A percentile compares a stretch with the other conserved stretches of the same genome.
Evolutionary conservation across 1,140 invertebrate genomes (phyloP).

Genomic region (Archegozetes longisetosus): DNA sequence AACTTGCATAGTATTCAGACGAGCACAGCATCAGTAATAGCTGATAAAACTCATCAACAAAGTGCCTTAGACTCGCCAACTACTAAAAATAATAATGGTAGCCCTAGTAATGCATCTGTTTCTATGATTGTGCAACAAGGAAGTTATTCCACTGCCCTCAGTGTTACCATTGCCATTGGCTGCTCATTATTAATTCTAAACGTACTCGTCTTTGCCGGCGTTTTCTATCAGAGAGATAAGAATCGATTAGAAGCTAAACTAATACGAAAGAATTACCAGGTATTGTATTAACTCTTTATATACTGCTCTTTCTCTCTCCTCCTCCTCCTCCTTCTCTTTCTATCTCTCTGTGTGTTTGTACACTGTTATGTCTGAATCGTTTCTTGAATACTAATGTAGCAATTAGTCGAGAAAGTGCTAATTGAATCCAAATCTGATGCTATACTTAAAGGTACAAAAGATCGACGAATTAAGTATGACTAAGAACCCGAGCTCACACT

Average conservation of each 20-base stretch:
- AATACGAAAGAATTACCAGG: constrained; percentile 45
- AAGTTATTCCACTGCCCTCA: constrained; percentile 70
- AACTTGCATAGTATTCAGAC: neutral
- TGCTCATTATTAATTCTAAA: constrained; percentile 76
- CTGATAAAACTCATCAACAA: constrained; percentile 5
- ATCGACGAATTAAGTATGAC: neutral
- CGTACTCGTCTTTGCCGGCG: constrained; percentile 75
- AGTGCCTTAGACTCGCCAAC: constrained; percentile 2
- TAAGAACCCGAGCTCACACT: neutral
- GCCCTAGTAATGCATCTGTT: constrained; percentile 10
- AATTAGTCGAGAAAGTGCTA: too few relatives aligned
- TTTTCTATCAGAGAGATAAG: constrained; percentile 75
- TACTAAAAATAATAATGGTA: neutral
- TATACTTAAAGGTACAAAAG: neutral
- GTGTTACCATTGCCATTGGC: constrained; percentile 82
- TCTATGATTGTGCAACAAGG: constrained; percentile 28
- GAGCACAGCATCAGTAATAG: neutral
- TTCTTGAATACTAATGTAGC: too few relatives aligned
- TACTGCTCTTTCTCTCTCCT: neutral
- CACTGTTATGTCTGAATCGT: too few relatives aligned
- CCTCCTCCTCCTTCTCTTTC: neutral
- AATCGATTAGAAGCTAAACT: constrained; percentile 56
- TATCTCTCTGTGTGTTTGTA: neutral
- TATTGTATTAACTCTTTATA: neutral
- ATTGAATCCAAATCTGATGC: too few relatives aligned